Conservation (phyloP, 2,113 vertebrate species). For the Polyodon spathula region DNA sequence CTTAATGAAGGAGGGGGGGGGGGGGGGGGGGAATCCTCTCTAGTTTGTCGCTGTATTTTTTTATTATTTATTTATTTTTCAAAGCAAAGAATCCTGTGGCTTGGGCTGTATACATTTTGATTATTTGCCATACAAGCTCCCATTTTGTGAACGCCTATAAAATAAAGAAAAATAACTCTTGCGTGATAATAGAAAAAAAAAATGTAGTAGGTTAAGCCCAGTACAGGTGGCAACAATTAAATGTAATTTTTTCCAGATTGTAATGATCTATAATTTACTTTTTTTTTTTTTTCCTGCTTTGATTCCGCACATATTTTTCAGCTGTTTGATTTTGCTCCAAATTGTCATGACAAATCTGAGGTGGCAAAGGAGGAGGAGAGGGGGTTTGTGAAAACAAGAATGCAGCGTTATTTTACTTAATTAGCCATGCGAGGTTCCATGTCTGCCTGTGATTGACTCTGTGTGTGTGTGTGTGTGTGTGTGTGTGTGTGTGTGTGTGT, state of each 20-base stretch:
- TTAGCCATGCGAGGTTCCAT: not conserved
- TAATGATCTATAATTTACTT: conserved; percentile 65
- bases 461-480: not conserved
- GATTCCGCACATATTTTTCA: conserved; percentile 29
- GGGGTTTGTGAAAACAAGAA: conserved; percentile 9
- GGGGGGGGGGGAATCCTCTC: too few species aligned
- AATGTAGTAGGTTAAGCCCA: conserved; percentile 56
- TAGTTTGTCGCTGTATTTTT: too few species aligned
- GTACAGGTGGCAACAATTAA: conserved; percentile 74
- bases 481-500: too few species aligned
- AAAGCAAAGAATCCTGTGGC: too few species aligned
- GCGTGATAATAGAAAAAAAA: conserved; percentile 58
- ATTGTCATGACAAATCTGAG: conserved; percentile 24
- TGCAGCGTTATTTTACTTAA: not conserved
- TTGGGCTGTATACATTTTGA: not conserved
- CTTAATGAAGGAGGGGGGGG: too few species aligned
- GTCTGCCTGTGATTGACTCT: not conserved
- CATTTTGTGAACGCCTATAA: not conserved
- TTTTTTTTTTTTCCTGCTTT: conserved; percentile 24
- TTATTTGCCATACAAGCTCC: conserved; percentile 10
- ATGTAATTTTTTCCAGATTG: conserved; percentile 63
- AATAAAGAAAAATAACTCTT: conserved; percentile 49
- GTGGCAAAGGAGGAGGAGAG: conserved; percentile 25
- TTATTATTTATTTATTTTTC: too few species aligned
- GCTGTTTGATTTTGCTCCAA: conserved; percentile 29